These are phyloP conservation scores for Amblyteles armatorius DNA, from an alignment of 2,888 invertebrate species.

Conservation along the genomic window DNA sequence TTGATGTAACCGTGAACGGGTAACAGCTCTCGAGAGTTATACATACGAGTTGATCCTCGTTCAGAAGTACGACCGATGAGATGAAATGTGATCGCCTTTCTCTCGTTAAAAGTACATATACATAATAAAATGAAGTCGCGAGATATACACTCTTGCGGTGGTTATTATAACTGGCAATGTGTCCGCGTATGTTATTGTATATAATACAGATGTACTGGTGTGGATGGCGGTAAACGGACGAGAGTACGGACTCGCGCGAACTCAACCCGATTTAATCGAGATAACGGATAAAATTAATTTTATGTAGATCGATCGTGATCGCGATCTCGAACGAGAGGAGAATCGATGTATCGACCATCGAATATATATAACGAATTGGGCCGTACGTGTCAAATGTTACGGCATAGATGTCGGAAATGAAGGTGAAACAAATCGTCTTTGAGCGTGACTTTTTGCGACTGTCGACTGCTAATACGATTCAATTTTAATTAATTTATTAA, in stretches of 20 bases:
- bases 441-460: not conserved
- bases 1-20: slow-evolving; percentile 78
- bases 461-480: too few species aligned
- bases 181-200: not conserved
- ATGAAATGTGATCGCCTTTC: slow-evolving; percentile 84
- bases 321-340: slow-evolving; percentile 44
- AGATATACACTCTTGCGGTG: slow-evolving; percentile 22
- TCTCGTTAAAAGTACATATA: slow-evolving; percentile 80
- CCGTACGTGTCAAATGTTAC: not conserved
- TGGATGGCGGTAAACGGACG: not conserved
- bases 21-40: slow-evolving; percentile 46
- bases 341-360: slow-evolving; percentile 39
- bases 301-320: slow-evolving; percentile 60
- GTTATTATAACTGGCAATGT: slow-evolving; percentile 16
- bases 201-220: not conserved
- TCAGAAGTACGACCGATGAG: slow-evolving; percentile 79
- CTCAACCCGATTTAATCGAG: slow-evolving; percentile 65
- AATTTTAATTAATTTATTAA: too few species aligned
- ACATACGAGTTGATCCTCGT: slow-evolving; percentile 31
- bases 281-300: slow-evolving; percentile 71
- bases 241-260: slow-evolving; percentile 7
- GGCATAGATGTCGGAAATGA: not conserved
- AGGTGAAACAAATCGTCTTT: not conserved
- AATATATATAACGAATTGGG: slow-evolving; percentile 24
- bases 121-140: slow-evolving; percentile 77